phyloP scores from a whole-genome alignment of 2,797 vertebrate species.

The Muraenolepis orangiensis region DNA sequence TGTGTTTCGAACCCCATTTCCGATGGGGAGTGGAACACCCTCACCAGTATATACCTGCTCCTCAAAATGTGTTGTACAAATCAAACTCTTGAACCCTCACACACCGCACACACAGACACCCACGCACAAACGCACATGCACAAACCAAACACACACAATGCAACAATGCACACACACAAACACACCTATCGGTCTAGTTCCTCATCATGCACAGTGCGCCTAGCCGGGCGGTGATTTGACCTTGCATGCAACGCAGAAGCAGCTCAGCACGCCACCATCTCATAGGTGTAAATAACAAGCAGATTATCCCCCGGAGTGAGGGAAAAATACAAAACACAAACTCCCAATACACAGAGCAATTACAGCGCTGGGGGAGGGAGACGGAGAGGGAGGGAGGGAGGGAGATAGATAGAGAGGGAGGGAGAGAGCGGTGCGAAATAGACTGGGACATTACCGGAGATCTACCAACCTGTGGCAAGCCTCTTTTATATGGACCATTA shows the following conservation, averaged over 20 bases:
- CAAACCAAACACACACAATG: background rate
- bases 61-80: too few relatives aligned
- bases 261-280: background rate
- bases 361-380: background rate
- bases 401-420: background rate
- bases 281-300: constrained; percentile 1
- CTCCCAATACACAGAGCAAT: background rate
- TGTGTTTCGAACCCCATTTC: too few relatives aligned
- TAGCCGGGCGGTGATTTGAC: background rate
- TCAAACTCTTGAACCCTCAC: too few relatives aligned
- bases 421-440: constrained; percentile 15
- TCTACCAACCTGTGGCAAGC: constrained; percentile 21
- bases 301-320: background rate
- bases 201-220: background rate
- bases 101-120: too few relatives aligned
- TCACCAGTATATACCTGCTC: too few relatives aligned
- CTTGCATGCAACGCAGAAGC: background rate
- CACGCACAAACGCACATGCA: background rate
- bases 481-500: constrained; percentile 49
- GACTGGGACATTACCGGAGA: constrained; percentile 23
- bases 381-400: background rate
- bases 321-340: background rate
- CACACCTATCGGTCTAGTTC: background rate
- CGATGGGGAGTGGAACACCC: too few relatives aligned
- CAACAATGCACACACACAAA: background rate